Conservation (phyloP, 64 coral and sea anemone genomes). For the Montipora cactus region DNA sequence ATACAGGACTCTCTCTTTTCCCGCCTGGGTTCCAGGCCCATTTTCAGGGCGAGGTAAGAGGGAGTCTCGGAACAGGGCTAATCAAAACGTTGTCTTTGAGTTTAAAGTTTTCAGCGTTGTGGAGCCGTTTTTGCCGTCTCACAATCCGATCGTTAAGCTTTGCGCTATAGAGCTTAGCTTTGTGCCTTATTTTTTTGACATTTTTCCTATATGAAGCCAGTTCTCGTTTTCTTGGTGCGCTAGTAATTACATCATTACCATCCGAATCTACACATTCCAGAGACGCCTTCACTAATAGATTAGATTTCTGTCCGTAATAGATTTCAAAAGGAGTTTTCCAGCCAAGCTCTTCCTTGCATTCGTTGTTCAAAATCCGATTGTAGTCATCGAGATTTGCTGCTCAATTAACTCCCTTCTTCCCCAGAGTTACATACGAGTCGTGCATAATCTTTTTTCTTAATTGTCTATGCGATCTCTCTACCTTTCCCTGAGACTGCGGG, state of each 20-base stretch:
- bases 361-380: constrained; percentile 57
- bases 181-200: too few relatives aligned
- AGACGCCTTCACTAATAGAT: constrained; percentile 36
- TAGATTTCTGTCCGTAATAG: constrained; percentile 46
- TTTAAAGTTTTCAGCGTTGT: too few relatives aligned
- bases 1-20: too few relatives aligned
- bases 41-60: too few relatives aligned
- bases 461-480: constrained; percentile 18
- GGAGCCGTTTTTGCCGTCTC: too few relatives aligned
- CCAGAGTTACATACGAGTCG: constrained; percentile 19
- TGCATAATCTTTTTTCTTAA: constrained; percentile 60
- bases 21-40: too few relatives aligned
- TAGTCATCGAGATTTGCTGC: constrained; percentile 19
- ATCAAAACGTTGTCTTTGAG: too few relatives aligned
- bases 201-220: too few relatives aligned
- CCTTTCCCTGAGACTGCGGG: constrained; percentile 67
- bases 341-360: constrained; percentile 55
- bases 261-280: constrained; percentile 15
- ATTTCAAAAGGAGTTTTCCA: constrained; percentile 77
- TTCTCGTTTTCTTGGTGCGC: too few relatives aligned
- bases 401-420: constrained; percentile 60
- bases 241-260: not conserved
- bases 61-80: too few relatives aligned
- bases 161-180: too few relatives aligned
- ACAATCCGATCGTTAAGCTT: too few relatives aligned